Evolutionary conservation across 2,888 invertebrate species (phyloP).

Genomic region (Ectemnius continuus): DNA sequence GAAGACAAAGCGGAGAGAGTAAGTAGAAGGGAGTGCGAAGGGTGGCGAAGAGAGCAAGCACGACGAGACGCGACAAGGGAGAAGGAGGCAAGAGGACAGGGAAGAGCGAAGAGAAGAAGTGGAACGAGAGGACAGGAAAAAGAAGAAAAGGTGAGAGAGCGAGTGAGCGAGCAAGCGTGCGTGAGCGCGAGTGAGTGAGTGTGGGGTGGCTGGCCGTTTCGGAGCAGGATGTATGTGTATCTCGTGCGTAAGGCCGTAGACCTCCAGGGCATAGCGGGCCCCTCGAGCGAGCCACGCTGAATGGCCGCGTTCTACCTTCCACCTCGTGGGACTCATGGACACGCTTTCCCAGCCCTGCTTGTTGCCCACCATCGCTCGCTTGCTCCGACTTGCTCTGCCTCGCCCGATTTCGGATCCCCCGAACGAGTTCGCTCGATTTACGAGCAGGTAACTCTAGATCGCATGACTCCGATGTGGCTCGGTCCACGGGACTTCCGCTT

Average conservation of each 20-base stretch:
- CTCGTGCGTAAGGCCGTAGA: slow-evolving; percentile 38
- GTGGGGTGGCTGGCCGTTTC: slow-evolving; percentile 25
- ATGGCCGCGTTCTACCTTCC: slow-evolving; percentile 21
- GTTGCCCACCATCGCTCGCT: neutral
- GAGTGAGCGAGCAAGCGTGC: no score
- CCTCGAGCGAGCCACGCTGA: slow-evolving; percentile 17
- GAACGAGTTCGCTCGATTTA: slow-evolving; percentile 25
- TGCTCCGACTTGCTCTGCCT: slow-evolving; percentile 10
- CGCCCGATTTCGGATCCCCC: slow-evolving; percentile 5
- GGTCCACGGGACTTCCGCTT: slow-evolving; percentile 31
- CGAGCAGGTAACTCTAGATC: slow-evolving; percentile 32
- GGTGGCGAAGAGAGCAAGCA: neutral
- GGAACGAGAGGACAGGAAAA: neutral
- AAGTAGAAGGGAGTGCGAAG: neutral
- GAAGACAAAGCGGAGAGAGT: neutral
- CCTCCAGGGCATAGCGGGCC: slow-evolving; percentile 41
- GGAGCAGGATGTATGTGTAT: slow-evolving; percentile 35
- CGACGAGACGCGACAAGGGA: neutral
- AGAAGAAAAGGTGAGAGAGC: slow-evolving; percentile 7
- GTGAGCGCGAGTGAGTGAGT: neutral
- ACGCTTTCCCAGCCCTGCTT: neutral
- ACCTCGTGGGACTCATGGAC: no score
- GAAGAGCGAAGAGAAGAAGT: neutral
- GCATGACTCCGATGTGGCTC: slow-evolving; percentile 22
- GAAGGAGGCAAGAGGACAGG: neutral